Conservation (phyloP, 2,888 invertebrate species). For the Chalcosyrphus nemorum region DNA sequence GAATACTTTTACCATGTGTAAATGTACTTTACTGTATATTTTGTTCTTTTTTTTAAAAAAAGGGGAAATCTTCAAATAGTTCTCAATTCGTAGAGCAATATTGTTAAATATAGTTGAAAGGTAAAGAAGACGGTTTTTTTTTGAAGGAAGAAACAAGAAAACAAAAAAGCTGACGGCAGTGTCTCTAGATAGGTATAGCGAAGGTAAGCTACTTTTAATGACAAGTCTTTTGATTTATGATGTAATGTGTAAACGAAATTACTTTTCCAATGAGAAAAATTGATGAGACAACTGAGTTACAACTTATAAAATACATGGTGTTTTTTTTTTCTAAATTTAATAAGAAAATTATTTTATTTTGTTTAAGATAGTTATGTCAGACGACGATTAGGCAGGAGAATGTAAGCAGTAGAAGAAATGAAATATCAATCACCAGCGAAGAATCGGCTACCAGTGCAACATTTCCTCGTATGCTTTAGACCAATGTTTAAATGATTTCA, state of each 20-base stretch:
- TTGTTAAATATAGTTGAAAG: slow-evolving; percentile 8
- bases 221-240: slow-evolving; percentile 26
- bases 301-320: slow-evolving; percentile 15
- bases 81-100: slow-evolving; percentile 51
- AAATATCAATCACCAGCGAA: slow-evolving; percentile 80
- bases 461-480: slow-evolving; percentile 75
- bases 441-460: slow-evolving; percentile 76
- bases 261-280: slow-evolving; percentile 9
- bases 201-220: slow-evolving; percentile 35
- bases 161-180: neutral
- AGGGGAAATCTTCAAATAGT: slow-evolving; percentile 15
- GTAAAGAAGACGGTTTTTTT: neutral
- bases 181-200: slow-evolving; percentile 30
- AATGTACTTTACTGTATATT: slow-evolving; percentile 11
- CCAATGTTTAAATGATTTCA: slow-evolving; percentile 61
- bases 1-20: neutral
- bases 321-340: neutral
- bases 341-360: neutral
- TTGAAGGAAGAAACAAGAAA: neutral
- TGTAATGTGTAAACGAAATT: neutral
- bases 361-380: slow-evolving; percentile 21
- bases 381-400: slow-evolving; percentile 16
- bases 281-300: slow-evolving; percentile 9
- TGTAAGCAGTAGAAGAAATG: slow-evolving; percentile 62
- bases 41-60: no score